Evolutionary conservation across 1,140 invertebrate genomes (phyloP), one percentile per base, ranked within the genome.

Genomic region (Atta texana): DNA sequence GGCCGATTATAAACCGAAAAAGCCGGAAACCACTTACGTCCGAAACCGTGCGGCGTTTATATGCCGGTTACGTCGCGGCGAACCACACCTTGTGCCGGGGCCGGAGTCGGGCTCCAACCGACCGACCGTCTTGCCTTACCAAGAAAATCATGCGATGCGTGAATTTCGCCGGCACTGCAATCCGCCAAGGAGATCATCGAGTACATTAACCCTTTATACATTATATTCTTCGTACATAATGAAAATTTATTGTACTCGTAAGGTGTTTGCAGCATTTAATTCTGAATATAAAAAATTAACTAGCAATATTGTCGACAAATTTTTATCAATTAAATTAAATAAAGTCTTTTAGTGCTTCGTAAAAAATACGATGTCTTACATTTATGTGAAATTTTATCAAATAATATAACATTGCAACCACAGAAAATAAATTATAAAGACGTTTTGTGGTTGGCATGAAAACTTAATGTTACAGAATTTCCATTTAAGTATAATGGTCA

Each of bases 1-100:
- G 77, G 87, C 76, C 93, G 93, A 95, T 94, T 95, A 95, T 95
- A 94, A 92, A 94, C 94, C 92, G 92, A 95, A 94, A 95, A 95
- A 94, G 93, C 94, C 94, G 94, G 94, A 95, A 95, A 95, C 93
- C 94, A 95, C 93, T 95, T 95, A 94, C 81, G 88, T 86, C 81
- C 90, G 89, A 88, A 87, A 90, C 90, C 87, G 89, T 85, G 90
- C 87, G 89, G 90, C 90, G 89, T 91, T 91, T 91, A 91, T 91
- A 87, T 88, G 89, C 78, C 90, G 87, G 87, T 90, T 91, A 90
- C 76, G 90, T 84, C 89, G 89, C 61, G 76, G 89, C 80, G 80
- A 91, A 90, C 90, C 89, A 90, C 90, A 90, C 90, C 90, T 91
- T 91, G 82, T n/a, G 80, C 77, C 71, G 78, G 55, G 85, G 66